Conservation (phyloP, 1,140 invertebrate species). For the Caerostris darwini region DNA sequence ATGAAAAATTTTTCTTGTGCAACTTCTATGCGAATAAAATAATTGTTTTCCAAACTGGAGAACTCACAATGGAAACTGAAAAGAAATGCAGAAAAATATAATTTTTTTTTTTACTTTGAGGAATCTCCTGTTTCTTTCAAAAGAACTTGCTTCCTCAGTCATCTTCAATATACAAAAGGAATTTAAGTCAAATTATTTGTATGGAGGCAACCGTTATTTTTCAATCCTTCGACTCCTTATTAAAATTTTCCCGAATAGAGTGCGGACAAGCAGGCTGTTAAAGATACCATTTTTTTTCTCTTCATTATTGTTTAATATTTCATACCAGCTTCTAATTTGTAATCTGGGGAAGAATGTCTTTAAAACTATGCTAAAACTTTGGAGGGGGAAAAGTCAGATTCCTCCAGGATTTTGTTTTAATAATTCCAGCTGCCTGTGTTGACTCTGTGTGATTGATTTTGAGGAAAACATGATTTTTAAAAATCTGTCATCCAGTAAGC, state of each 20-base stretch:
- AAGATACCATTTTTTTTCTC: neutral
- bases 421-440: too few relatives aligned
- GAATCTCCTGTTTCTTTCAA: neutral
- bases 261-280: neutral
- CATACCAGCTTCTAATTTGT: constrained; percentile 21
- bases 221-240: constrained; percentile 20
- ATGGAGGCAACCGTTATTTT: neutral
- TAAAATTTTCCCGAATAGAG: constrained; percentile 26
- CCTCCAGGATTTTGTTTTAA: neutral
- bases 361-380: constrained; percentile 28
- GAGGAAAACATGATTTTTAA: too few relatives aligned
- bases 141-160: neutral
- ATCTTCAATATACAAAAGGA: neutral
- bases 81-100: neutral
- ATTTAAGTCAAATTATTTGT: neutral
- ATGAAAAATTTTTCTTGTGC: too few relatives aligned
- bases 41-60: too few relatives aligned
- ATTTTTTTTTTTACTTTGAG: neutral
- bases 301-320: constrained; percentile 39
- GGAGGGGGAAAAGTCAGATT: neutral
- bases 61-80: neutral
- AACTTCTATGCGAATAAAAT: too few relatives aligned
- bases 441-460: too few relatives aligned
- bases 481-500: too few relatives aligned
- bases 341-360: constrained; percentile 32